These are phyloP conservation scores for Pipra filicauda DNA, from an alignment of 2,113 vertebrate species.

Conservation along the genomic window DNA sequence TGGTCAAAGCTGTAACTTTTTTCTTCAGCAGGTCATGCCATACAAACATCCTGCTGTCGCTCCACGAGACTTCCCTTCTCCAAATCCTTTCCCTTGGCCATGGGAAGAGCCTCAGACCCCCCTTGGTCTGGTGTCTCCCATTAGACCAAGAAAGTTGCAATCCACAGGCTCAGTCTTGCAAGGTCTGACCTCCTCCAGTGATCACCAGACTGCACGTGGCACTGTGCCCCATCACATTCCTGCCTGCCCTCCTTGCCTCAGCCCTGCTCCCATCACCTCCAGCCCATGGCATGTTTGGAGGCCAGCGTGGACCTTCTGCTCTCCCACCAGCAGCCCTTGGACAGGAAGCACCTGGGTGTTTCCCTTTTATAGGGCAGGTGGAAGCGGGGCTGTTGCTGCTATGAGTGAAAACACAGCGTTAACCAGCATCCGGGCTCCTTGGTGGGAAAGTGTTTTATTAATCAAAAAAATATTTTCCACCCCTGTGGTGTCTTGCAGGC, in stretches of 20 bases:
- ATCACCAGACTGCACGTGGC: background rate
- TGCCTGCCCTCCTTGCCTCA: background rate
- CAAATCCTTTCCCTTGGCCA: background rate
- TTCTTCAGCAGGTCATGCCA: background rate
- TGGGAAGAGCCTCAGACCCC: background rate
- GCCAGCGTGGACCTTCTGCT: background rate
- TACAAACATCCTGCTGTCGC: background rate
- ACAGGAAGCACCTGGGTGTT: slow-evolving; percentile 59
- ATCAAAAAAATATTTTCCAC: slow-evolving; percentile 34
- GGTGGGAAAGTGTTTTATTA: slow-evolving; percentile 35
- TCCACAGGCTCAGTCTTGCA: background rate
- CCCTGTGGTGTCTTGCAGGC: slow-evolving; percentile 8
- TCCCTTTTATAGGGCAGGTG: slow-evolving; percentile 37
- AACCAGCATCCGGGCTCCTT: slow-evolving; percentile 35
- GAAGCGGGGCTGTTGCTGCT: background rate
- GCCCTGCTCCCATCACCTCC: background rate
- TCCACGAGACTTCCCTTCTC: background rate
- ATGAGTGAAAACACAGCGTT: slow-evolving; percentile 39
- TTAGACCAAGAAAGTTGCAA: background rate
- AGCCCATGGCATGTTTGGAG: rapidly evolving
- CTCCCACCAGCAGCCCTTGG: background rate
- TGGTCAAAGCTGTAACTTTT: background rate
- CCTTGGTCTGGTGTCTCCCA: background rate
- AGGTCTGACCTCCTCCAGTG: background rate
- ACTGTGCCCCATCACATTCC: rapidly evolving